Evolutionary conservation across 2,888 invertebrate genomes (phyloP).

Genomic region (Troilus luridus): DNA sequence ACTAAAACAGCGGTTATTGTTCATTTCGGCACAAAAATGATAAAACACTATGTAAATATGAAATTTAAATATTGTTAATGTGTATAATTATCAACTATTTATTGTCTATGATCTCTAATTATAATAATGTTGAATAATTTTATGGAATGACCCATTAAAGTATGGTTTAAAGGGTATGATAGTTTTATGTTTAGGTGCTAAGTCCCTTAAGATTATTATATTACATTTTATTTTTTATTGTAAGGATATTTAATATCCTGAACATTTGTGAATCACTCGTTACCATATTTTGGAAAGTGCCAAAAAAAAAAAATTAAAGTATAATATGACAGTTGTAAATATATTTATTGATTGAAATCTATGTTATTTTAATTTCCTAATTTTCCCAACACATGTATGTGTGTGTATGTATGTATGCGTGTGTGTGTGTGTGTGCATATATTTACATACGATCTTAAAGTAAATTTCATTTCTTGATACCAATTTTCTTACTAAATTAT

Average conservation of each 20-base stretch:
- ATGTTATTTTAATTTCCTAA: background rate
- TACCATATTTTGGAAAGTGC: conserved; percentile 54
- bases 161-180: conserved; percentile 32
- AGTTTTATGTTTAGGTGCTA: background rate
- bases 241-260: conserved; percentile 16
- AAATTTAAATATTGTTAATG: conserved; percentile 27
- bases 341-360: conserved; percentile 28
- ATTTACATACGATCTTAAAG: too few species aligned
- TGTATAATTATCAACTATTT: conserved; percentile 38
- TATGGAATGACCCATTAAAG: background rate
- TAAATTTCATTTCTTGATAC: too few species aligned
- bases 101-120: conserved; percentile 44
- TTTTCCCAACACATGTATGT: background rate
- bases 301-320: background rate
- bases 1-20: background rate
- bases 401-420: too few species aligned
- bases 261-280: conserved; percentile 11
- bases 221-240: conserved; percentile 28
- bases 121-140: conserved; percentile 33
- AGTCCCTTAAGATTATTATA: background rate
- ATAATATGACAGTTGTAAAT: conserved; percentile 48
- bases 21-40: conserved; percentile 26
- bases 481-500: too few species aligned
- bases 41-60: conserved; percentile 31
- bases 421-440: too few species aligned